phyloP scores from a whole-genome alignment of 2,113 vertebrate species.

The Arothron firmamentum region DNA sequence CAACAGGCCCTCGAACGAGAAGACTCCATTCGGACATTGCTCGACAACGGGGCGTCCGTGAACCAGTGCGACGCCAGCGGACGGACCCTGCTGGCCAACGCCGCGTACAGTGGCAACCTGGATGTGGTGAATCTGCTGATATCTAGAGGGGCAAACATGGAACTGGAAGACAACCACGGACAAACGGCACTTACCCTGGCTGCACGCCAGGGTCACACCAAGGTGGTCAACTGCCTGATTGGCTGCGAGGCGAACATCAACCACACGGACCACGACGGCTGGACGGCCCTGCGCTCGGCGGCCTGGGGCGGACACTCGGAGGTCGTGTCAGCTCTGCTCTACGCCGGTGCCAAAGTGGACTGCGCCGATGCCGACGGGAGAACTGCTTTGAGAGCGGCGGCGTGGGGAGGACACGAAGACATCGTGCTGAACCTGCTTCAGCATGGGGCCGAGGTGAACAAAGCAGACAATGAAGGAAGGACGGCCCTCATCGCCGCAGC shows the following conservation, averaged over 20 bases:
- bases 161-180: conserved; percentile 88
- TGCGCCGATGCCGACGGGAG: conserved; percentile 92
- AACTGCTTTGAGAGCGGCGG: conserved; percentile 90
- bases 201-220: conserved; percentile 94
- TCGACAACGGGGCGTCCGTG: conserved; percentile 91
- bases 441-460: conserved; percentile 94
- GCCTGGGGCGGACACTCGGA: conserved; percentile 97
- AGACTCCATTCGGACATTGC: conserved; percentile 90
- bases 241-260: conserved; percentile 92
- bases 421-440: conserved; percentile 95
- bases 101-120: conserved; percentile 91
- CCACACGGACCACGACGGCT: conserved; percentile 94
- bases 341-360: conserved; percentile 93
- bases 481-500: conserved; percentile 94
- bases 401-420: conserved; percentile 97
- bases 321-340: conserved; percentile 92
- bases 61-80: conserved; percentile 91
- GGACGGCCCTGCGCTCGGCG: conserved; percentile 92
- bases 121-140: conserved; percentile 93
- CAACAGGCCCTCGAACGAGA: conserved; percentile 94
- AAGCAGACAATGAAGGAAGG: conserved; percentile 94
- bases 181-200: conserved; percentile 94
- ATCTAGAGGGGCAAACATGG: conserved; percentile 87
- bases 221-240: conserved; percentile 95
- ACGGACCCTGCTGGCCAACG: conserved; percentile 88